Percentiles rank a stretch among this genome's conserved stretches.
Evolutionary conservation across 2,113 vertebrate species (phyloP).

Genomic region (Desmodus rotundus): DNA sequence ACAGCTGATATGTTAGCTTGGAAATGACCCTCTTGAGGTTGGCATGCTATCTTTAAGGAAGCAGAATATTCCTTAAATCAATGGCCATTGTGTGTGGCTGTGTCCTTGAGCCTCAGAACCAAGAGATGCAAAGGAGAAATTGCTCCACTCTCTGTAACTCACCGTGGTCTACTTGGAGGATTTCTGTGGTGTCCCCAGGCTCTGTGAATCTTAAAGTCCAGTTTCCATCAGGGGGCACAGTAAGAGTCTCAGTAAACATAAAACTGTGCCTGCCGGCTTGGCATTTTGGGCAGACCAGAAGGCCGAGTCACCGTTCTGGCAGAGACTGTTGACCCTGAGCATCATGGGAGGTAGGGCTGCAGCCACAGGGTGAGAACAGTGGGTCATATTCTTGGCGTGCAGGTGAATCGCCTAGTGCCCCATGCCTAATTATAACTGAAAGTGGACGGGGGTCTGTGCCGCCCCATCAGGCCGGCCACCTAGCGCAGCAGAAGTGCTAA

Average conservation of each 20-base stretch:
- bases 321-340: not conserved
- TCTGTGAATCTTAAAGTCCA: not conserved
- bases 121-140: not conserved
- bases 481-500: not conserved
- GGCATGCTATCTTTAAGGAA: not conserved
- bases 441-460: not conserved
- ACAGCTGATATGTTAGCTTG: not conserved
- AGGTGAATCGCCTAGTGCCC: not conserved
- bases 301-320: not conserved
- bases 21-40: not conserved
- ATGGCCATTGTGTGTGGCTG: not conserved
- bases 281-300: not conserved
- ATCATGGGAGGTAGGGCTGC: not conserved
- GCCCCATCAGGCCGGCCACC: not conserved
- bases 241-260: not conserved
- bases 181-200: not conserved
- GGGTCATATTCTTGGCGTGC: not conserved
- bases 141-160: not conserved
- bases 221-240: not conserved
- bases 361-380: not conserved
- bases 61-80: not conserved
- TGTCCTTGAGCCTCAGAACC: not conserved
- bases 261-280: not conserved
- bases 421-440: not conserved
- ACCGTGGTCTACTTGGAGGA: not conserved